Percentiles rank a stretch among this genome's conserved stretches.
Conservation (phyloP, 2,797 vertebrate genomes). For the Spinus pinus region DNA sequence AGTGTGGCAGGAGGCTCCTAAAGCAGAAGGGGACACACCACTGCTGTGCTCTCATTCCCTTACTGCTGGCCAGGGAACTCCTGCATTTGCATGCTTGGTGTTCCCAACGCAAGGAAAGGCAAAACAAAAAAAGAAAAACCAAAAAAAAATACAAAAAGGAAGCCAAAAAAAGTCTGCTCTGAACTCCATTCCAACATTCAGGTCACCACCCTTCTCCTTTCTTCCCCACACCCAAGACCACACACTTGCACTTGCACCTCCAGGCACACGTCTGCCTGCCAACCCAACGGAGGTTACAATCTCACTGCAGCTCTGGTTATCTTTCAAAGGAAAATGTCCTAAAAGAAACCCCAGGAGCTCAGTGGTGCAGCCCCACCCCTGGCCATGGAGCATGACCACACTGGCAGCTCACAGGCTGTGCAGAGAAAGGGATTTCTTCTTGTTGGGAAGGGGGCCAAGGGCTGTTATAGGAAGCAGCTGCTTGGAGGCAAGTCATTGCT, state of each 20-base stretch:
- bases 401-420: background rate
- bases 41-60: background rate
- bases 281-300: background rate
- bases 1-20: background rate
- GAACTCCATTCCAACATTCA: conserved; percentile 44
- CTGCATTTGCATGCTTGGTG: background rate
- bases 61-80: background rate
- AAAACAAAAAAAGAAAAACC: background rate
- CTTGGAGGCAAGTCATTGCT: background rate
- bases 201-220: conserved; percentile 54
- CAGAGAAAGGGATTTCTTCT: background rate
- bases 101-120: background rate
- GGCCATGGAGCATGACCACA: background rate
- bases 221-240: conserved; percentile 55
- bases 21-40: background rate
- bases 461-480: background rate
- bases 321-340: conserved; percentile 38
- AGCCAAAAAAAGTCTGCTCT: background rate
- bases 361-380: background rate
- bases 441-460: background rate
- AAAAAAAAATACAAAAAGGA: background rate
- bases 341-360: conserved; percentile 18
- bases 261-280: conserved; percentile 36
- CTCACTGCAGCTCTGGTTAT: background rate
- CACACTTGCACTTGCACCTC: conserved; percentile 37